A percentile compares a stretch with the other conserved stretches of the same genome.
Evolutionary conservation across 2,797 vertebrate genomes (phyloP).

Genomic region (Sebastes reedi): DNA sequence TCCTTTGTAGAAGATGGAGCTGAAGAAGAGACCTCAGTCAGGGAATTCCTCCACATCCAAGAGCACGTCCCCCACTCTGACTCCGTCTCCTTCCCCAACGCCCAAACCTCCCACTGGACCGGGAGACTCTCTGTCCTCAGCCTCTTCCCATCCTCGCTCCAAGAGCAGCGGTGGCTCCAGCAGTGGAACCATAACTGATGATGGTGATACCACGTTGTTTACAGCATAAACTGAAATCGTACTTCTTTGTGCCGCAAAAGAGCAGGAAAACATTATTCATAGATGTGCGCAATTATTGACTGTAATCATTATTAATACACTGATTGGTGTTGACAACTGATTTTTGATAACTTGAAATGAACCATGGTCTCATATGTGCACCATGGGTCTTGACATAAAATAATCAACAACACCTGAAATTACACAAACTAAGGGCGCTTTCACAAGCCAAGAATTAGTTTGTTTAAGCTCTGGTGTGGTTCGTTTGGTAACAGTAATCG

Average conservation of each 20-base stretch:
- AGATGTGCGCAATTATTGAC: not conserved
- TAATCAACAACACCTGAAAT: not conserved
- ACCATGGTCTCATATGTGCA: not conserved
- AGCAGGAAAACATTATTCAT: not conserved
- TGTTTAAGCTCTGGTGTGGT: too few species aligned
- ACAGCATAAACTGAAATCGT: not conserved
- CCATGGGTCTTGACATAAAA: not conserved
- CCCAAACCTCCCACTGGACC: conserved; percentile 85
- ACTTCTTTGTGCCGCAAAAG: not conserved
- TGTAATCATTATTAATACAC: not conserved
- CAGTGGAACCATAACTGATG: conserved; percentile 96
- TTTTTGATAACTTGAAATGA: not conserved
- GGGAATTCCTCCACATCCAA: conserved; percentile 95
- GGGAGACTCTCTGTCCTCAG: conserved; percentile 88
- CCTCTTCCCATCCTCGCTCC: conserved; percentile 91
- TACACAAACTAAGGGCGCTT: not conserved
- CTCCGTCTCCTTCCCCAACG: conserved; percentile 90
- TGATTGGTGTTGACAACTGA: not conserved
- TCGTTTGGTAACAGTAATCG: too few species aligned
- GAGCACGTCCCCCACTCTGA: conserved; percentile 97
- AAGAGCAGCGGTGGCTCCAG: conserved; percentile 97
- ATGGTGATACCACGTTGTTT: conserved; percentile 79
- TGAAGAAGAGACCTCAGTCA: conserved; percentile 89
- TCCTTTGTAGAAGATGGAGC: conserved; percentile 85
- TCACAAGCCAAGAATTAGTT: too few species aligned